Evolutionary conservation across 1,140 invertebrate genomes (phyloP).

Genomic region (Caenorhabditis brenneri): DNA sequence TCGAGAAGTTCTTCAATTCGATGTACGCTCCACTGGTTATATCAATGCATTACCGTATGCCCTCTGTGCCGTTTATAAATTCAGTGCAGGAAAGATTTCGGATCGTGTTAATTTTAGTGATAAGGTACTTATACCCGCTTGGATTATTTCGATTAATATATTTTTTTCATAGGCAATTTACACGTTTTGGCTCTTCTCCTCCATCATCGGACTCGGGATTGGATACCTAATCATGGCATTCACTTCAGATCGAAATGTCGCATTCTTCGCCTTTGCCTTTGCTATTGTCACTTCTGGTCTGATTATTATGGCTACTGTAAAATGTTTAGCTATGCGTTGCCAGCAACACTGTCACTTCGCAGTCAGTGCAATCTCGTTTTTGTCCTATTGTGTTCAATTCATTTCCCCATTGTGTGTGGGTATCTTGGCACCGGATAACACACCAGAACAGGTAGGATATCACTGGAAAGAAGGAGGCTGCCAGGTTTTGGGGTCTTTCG

Average conservation of each 20-base stretch:
- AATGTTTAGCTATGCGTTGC: conserved; percentile 59
- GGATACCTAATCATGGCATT: conserved; percentile 46
- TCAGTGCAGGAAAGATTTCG: conserved; percentile 55
- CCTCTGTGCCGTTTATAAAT: conserved; percentile 47
- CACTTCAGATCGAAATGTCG: conserved; percentile 30
- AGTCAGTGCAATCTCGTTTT: neutral
- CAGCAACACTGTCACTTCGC: conserved; percentile 16
- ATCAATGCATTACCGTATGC: conserved; percentile 55
- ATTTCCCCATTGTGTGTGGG: conserved; percentile 1
- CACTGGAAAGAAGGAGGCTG: too few species aligned
- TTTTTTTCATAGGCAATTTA: conserved; percentile 56
- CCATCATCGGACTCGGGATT: conserved; percentile 56
- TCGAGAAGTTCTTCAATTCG: conserved; percentile 56
- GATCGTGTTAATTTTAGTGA: too few species aligned
- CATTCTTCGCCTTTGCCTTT: conserved; percentile 59
- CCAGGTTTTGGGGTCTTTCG: too few species aligned
- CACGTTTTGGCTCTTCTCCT: conserved; percentile 62
- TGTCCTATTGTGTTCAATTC: conserved; percentile 5
- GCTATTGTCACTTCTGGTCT: conserved; percentile 63
- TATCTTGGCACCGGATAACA: neutral
- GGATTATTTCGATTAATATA: too few species aligned
- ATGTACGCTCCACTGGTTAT: conserved; percentile 52
- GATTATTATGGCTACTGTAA: conserved; percentile 61
- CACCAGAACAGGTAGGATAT: conserved; percentile 20
- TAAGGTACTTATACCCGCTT: too few species aligned